Percentiles rank a stretch among this genome's conserved stretches.
Evolutionary conservation across 2,113 vertebrate species (phyloP).

Genomic region (Nothoprocta pentlandii): DNA sequence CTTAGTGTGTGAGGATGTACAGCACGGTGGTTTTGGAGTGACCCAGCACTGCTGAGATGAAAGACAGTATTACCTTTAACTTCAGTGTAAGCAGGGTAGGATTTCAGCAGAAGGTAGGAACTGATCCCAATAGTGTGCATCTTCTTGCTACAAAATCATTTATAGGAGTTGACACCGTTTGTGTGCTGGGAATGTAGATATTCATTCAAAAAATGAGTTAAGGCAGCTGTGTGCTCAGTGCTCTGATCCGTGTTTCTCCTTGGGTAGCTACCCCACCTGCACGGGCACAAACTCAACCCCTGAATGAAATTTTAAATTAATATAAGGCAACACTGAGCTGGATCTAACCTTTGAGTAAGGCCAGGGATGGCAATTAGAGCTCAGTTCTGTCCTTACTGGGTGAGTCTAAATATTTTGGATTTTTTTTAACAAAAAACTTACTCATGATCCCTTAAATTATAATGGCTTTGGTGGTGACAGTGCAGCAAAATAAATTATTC

Average conservation of each 20-base stretch:
- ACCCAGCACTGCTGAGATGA: not conserved
- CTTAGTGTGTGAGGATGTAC: not conserved
- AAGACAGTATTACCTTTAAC: not conserved
- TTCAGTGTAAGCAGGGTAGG: not conserved
- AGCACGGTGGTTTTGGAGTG: not conserved
- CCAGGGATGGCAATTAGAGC: not conserved
- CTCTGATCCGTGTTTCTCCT: not conserved
- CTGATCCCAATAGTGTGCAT: not conserved
- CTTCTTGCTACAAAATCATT: not conserved
- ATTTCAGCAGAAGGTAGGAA: not conserved
- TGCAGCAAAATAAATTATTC: not conserved
- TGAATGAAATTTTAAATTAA: slow-evolving; percentile 24
- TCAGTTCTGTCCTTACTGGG: slow-evolving; percentile 1
- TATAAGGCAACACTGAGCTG: slow-evolving; percentile 46
- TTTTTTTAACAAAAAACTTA: not conserved
- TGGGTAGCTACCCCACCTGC: not conserved
- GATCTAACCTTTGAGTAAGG: slow-evolving; percentile 49
- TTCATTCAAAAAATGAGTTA: not conserved
- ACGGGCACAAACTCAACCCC: not conserved
- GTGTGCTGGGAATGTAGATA: not conserved
- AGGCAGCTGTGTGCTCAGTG: not conserved
- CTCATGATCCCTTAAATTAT: not conserved
- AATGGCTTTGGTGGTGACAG: not conserved
- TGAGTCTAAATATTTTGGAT: slow-evolving; percentile 5
- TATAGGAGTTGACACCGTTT: not conserved